These are phyloP conservation scores for Hafferia zeledoni DNA, from an alignment of 2,797 vertebrate genomes.

Conservation along the genomic window DNA sequence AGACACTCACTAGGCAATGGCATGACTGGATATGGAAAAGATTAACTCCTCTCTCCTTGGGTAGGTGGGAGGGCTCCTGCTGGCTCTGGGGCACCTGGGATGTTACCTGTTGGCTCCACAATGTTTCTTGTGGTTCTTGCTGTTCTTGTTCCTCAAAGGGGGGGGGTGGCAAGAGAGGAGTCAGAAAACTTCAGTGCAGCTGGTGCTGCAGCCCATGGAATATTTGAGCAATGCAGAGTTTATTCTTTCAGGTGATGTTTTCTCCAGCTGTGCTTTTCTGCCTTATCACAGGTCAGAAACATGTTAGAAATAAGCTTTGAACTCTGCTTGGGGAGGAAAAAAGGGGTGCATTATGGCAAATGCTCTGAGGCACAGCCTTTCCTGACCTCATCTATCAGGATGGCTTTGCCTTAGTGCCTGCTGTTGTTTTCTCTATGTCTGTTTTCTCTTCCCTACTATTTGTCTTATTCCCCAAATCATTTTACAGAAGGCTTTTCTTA, in stretches of 20 bases:
- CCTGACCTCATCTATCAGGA: not conserved
- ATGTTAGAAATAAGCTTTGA: not conserved
- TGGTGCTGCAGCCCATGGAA: not conserved
- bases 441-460: not conserved
- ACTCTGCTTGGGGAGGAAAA: not conserved
- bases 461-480: constrained; percentile 2
- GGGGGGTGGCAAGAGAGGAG: not conserved
- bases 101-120: not conserved
- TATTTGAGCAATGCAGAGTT: not conserved
- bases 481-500: constrained; percentile 15
- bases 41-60: not conserved
- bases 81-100: not conserved
- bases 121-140: not conserved
- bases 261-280: not conserved
- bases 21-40: not conserved
- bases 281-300: not conserved
- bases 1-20: not conserved
- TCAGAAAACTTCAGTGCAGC: not conserved
- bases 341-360: not conserved
- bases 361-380: not conserved
- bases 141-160: not conserved
- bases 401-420: not conserved
- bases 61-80: not conserved
- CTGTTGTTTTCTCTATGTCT: not conserved
- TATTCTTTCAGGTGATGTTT: not conserved